These are phyloP conservation scores for Drosophila fuyamai DNA, from an alignment of 1,140 invertebrate species.

Conservation along the genomic window DNA sequence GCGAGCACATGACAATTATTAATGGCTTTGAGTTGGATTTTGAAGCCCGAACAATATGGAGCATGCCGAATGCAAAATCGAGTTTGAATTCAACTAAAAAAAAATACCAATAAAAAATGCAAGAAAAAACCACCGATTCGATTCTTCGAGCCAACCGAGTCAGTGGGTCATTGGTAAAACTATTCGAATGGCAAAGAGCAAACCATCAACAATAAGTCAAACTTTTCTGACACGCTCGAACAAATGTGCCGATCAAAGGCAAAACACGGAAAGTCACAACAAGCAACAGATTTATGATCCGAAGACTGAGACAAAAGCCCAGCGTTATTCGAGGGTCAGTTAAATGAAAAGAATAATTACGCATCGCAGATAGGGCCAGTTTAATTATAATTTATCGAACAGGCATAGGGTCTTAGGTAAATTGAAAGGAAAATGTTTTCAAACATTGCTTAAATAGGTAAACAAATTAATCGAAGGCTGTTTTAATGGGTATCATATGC, in stretches of 20 bases:
- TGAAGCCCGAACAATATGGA: constrained; percentile 24
- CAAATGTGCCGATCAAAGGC: not conserved
- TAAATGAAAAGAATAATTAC: constrained; percentile 24
- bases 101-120: not conserved
- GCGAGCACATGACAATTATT: constrained; percentile 52
- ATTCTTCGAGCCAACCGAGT: constrained; percentile 6
- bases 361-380: constrained; percentile 6
- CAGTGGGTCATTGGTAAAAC: constrained; percentile 45
- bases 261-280: not conserved
- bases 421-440: not conserved
- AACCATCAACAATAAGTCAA: constrained; percentile 9
- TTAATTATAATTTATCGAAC: not conserved
- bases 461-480: not conserved
- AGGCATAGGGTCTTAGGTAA: not conserved
- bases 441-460: not conserved
- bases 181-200: constrained; percentile 36
- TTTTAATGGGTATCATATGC: too few relatives aligned
- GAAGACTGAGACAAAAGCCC: constrained; percentile 1
- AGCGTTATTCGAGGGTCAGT: constrained; percentile 7
- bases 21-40: constrained; percentile 44
- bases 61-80: constrained; percentile 56
- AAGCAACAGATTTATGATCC: constrained; percentile 1
- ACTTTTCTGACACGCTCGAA: constrained; percentile 6
- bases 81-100: constrained; percentile 16
- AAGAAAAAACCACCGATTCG: constrained; percentile 1